Base-by-base conservation (phyloP, 2,888 invertebrate species). In the Physocephala rufipes region DNA sequence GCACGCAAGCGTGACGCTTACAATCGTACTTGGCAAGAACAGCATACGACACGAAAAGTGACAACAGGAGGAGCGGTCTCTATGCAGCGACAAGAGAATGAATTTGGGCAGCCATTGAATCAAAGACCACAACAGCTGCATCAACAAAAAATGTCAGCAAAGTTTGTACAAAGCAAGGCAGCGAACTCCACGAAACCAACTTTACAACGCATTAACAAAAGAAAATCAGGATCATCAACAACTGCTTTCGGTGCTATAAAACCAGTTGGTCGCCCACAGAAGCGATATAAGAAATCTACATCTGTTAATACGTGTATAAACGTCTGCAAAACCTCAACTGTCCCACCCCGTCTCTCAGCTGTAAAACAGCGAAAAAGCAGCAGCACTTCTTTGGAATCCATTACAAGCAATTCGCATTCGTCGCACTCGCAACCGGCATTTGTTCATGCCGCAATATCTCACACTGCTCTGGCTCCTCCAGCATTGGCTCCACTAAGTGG, bases 1-100 rank as follows among this genome's bases (percentile, higher is more conserved):
- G 93, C 93, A 0, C 90, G 93, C 86, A 93, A 94, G 85, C 88
- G 93, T 85, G 95, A 94, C 81, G 94, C 94, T 86, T 94, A 94
- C 85, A 90, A 91, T 82, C 92, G 92, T 83, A 89, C 91, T 76
- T 78, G 78, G 71, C 73, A 74, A 19, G 73, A 73, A 19, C 92
- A 92, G 79, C 92, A 92, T 65, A 92, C 92, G 85, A 93, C 93
- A 83, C 92, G 90, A 85, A 93, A 89, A 87, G 55, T 71, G 12
- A 64, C 71, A 24, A 53, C 30, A 55, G 19, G 47, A 43, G 36
- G 24, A 16, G 55, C 3, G 24, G 21, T 55, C 21, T 21, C 26
- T 59, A 59, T 61, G 66, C 53, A 47, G 1, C 19, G 21, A 12
- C n/a, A 19, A 2, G 53, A 53, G n/a, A 53, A 71, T 21, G 73